Base-by-base conservation (phyloP, 2,888 invertebrate genomes). In the Miltochrista miniata region DNA sequence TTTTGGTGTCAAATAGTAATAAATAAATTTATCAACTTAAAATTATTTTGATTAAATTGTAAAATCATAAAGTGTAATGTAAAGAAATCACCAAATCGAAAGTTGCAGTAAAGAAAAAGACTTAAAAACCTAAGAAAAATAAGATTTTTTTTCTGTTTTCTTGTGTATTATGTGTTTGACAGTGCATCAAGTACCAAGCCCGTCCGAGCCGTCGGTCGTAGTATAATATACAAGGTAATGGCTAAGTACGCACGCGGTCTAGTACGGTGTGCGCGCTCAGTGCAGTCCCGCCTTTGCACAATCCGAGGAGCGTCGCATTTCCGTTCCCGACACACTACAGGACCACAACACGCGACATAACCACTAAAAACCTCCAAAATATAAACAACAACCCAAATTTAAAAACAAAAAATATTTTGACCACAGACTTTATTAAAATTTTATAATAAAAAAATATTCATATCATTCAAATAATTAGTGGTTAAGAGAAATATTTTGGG, bases 221-320 rank as follows among this genome's bases (percentile, higher is more conserved):
- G 91, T 90, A 90, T 90, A 90, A 90, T 90, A 90, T 90, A 90
- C 90, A 90, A 90, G 91, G 91, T 90, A 91, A 91, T 91, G 90
- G 90, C 85, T 90, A 90, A 91, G 91, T 91, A 90, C 90, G 91
- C 89, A 87, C 91, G 90, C 90, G 81, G 85, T 81, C 86, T 89
- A 91, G 91, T 92, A 90, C 87, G 87, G 87, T 81, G 85, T 85
- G 92, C 87, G 86, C 85, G 87, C 88, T 81, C 87, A 82, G 87
- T 92, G 91, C 92, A 90, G 89, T 90, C 83, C 88, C 89, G 89
- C 85, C 87, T 90, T 91, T 92, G 92, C 92, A 92, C 92, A 89
- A 85, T 75, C 85, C 81, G 79, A 77, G 84, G 88, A 84, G 83
- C 85, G 90, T 86, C 90, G 87, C 90, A 87, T 89, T 83, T 83